Percentiles rank a stretch among this genome's conserved stretches.
phyloP scores from a whole-genome alignment of 2,888 invertebrate genomes.

The Spodoptera exigua region DNA sequence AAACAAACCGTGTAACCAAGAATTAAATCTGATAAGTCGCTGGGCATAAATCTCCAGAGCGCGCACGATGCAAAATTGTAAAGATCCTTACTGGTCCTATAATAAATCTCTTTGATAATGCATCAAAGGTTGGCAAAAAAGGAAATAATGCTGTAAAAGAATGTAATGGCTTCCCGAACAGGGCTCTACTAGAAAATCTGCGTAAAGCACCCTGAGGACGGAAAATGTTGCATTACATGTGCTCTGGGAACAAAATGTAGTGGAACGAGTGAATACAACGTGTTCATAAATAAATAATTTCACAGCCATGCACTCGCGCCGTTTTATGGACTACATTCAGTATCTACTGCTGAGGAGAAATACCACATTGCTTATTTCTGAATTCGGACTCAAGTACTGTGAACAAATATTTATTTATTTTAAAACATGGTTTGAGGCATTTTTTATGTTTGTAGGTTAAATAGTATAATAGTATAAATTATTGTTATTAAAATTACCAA shows the following conservation, averaged over 20 bases:
- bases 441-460: no score
- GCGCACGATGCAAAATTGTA: constrained; percentile 48
- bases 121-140: constrained; percentile 51
- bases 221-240: constrained; percentile 48
- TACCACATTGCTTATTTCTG: constrained; percentile 22
- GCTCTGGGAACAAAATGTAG: constrained; percentile 36
- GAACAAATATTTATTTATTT: constrained; percentile 17
- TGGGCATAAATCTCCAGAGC: constrained; percentile 46
- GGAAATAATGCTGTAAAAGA: constrained; percentile 52
- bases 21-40: constrained; percentile 59
- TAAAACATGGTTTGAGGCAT: no score
- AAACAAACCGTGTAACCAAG: constrained; percentile 40
- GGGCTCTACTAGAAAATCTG: constrained; percentile 46
- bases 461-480: no score
- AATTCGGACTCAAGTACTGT: constrained; percentile 12
- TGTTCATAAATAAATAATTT: constrained; percentile 59
- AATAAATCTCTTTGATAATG: constrained; percentile 57
- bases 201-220: constrained; percentile 27
- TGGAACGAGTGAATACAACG: constrained; percentile 38
- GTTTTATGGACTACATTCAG: constrained; percentile 35
- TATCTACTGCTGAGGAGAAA: constrained; percentile 23
- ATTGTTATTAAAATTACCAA: neutral
- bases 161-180: constrained; percentile 59
- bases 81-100: constrained; percentile 27
- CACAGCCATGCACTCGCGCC: constrained; percentile 33